Evolutionary conservation across 2,113 vertebrate genomes (phyloP), one percentile per base, ranked within the genome.

Genomic region (Isichthys henryi): DNA sequence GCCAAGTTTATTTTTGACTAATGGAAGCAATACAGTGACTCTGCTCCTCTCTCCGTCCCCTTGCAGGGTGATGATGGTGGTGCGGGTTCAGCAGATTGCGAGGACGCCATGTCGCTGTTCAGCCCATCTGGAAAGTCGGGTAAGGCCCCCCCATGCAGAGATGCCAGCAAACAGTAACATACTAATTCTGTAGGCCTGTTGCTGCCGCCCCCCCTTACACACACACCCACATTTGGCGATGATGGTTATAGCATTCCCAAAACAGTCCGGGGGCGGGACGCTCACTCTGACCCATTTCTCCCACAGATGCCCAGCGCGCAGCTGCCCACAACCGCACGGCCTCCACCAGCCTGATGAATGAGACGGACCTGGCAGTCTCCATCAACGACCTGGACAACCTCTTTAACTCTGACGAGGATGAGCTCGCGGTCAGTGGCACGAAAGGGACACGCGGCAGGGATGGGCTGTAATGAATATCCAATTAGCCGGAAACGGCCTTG

Each of bases 401-500:
- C 92, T 99, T 99, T 95, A 99, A 99, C 93, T 99, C 98, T 0
- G 98, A 99, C 88, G 98, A 99, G 95, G 98, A 99, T 92, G 98
- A 99, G 86, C 95, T 98, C 90, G 95, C 96, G 95, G 98, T 99
- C 92, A 97, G 98, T 96, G 77, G 90, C 70, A 58, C 83, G 88
- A 62, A 39, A 50, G 62, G 21, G 23, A 15, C 23, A n/a, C 13
- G 45, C 5, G 7, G 46, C 52, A 43, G 19, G 10, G 58, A 27
- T 1, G 1, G 89, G 31, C 84, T 27, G 84, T 87, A 88, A 70
- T 77, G 39, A 53, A 49, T 90, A 89, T 90, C 91, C 90, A 77
- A 74, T 92, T 91, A 90, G 87, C 52, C 85, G 62, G 82, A 48
- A 84, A 49, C 15, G 11, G 49, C 74, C 88, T 77, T 43, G 19